Percentiles rank a stretch among this genome's conserved stretches.
phyloP scores from a whole-genome alignment of 2,113 vertebrate genomes.

The Mustela nigripes region DNA sequence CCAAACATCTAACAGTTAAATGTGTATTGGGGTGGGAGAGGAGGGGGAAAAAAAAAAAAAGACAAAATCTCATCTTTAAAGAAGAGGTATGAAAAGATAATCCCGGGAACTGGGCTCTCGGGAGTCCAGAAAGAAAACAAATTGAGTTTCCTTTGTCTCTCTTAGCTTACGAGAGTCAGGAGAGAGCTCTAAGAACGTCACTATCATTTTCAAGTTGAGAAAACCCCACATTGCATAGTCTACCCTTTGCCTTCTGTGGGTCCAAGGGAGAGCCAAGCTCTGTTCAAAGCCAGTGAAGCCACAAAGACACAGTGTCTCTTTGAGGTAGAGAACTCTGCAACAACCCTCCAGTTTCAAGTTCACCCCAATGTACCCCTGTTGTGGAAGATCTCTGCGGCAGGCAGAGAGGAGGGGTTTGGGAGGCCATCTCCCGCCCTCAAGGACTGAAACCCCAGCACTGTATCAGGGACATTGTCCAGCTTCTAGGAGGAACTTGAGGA shows the following conservation, averaged over 20 bases:
- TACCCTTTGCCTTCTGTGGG: background rate
- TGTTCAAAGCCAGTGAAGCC: background rate
- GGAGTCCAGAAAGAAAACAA: background rate
- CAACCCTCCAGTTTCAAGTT: background rate
- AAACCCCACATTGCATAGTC: background rate
- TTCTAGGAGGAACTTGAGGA: background rate
- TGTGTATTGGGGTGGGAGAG: background rate
- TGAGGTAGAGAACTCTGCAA: background rate
- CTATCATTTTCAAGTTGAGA: background rate
- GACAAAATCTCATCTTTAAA: background rate
- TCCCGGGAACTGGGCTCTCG: background rate
- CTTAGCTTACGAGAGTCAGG: background rate
- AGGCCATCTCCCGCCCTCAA: background rate
- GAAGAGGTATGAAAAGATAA: background rate
- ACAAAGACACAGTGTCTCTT: background rate
- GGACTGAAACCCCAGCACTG: background rate
- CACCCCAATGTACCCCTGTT: background rate
- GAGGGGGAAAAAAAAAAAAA: background rate
- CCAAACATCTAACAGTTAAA: background rate
- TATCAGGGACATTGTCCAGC: background rate
- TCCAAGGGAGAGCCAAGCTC: background rate
- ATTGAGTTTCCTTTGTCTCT: background rate
- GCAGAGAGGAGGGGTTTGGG: background rate
- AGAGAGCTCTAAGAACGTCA: slow-evolving; percentile 21
- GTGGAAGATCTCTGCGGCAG: background rate